These are phyloP conservation scores for Rhabdomys pumilio DNA, from an alignment of 2,797 vertebrate genomes.

Conservation along the genomic window DNA sequence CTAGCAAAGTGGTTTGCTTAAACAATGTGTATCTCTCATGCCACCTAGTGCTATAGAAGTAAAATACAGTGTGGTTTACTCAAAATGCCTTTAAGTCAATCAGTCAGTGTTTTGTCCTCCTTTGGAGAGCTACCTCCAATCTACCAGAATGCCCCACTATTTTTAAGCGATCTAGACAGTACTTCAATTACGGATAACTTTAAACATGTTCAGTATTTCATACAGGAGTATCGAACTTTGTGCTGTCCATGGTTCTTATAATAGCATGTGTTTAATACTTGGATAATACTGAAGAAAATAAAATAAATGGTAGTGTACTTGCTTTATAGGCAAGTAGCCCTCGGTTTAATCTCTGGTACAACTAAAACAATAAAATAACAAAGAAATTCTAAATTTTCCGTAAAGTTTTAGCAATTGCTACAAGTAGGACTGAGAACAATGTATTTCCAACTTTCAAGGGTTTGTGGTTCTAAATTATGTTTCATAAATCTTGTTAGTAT, in stretches of 20 bases:
- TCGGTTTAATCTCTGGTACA: neutral
- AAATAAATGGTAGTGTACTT: neutral
- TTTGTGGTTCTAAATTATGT: conserved; percentile 27
- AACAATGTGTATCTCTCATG: conserved; percentile 55
- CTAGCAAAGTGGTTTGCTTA: neutral
- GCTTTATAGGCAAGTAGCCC: neutral
- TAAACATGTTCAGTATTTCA: neutral
- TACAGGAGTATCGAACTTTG: neutral
- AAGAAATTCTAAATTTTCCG: neutral
- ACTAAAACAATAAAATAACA: conserved; percentile 5
- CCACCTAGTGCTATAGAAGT: conserved; percentile 76
- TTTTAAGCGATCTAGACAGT: neutral
- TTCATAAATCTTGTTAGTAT: neutral
- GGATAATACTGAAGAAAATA: conserved; percentile 41
- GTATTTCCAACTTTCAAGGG: neutral
- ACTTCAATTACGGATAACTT: conserved; percentile 40
- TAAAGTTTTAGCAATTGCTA: neutral
- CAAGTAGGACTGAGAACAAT: neutral
- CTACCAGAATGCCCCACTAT: neutral
- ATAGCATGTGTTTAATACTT: conserved; percentile 22
- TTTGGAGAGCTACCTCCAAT: conserved; percentile 38
- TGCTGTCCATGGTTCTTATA: neutral
- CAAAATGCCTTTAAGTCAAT: conserved; percentile 13
- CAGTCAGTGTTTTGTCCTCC: conserved; percentile 31
- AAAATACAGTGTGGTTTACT: conserved; percentile 43